Conservation (phyloP, 2,113 vertebrate species). For the Zosterops borbonicus region DNA sequence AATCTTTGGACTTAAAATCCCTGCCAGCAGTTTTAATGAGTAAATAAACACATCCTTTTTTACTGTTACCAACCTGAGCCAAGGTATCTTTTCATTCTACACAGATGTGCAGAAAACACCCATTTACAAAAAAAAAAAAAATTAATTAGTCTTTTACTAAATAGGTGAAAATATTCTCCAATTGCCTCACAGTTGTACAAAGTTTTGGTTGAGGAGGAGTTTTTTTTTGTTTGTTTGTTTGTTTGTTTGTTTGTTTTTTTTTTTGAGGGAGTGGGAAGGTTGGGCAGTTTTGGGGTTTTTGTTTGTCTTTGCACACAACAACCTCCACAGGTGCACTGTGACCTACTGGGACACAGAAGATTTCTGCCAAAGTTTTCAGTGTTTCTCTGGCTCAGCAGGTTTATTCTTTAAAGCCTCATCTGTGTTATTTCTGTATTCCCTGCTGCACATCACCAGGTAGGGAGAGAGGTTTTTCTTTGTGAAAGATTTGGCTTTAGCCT, state of each 20-base stretch:
- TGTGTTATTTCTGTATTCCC: neutral
- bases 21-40: neutral
- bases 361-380: neutral
- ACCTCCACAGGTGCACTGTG: neutral
- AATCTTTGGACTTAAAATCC: neutral
- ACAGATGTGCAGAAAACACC: neutral
- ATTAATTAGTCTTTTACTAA: neutral
- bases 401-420: neutral
- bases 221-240: no score
- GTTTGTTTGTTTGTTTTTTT: no score
- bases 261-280: neutral
- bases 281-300: neutral
- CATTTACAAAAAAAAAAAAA: neutral
- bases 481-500: neutral
- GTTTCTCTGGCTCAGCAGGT: neutral
- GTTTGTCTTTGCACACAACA: neutral
- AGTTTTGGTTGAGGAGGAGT: neutral
- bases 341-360: fast-evolving
- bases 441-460: neutral
- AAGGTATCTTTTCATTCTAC: neutral
- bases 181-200: neutral
- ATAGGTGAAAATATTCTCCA: neutral
- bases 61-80: neutral
- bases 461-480: neutral
- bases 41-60: neutral